Conservation (phyloP, 2,797 vertebrate genomes). For the Carduelis carduelis region DNA sequence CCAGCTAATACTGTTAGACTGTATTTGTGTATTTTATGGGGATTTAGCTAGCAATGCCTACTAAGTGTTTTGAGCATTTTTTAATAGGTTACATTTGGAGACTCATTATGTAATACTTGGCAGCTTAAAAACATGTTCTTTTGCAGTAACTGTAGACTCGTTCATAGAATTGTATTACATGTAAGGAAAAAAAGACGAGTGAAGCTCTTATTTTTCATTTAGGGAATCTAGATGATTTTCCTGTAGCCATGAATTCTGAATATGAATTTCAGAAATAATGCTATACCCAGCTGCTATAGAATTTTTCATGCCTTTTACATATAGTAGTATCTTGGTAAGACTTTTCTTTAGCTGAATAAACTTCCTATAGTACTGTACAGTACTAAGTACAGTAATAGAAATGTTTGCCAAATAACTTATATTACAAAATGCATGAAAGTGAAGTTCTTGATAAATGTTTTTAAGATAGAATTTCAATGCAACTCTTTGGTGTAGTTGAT, state of each 20-base stretch:
- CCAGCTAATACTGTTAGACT: neutral
- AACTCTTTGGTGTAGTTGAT: slow-evolving; percentile 27
- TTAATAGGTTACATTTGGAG: neutral
- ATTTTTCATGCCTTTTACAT: neutral
- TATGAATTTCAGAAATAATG: neutral
- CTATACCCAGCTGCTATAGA: neutral
- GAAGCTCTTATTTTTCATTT: neutral
- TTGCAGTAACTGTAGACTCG: neutral
- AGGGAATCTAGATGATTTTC: neutral
- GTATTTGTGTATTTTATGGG: neutral
- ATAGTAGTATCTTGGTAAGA: neutral
- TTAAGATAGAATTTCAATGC: neutral
- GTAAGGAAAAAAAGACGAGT: neutral
- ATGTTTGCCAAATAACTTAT: neutral
- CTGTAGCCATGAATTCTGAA: neutral
- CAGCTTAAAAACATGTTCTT: neutral
- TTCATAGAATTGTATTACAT: neutral
- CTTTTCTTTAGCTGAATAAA: neutral
- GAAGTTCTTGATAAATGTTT: slow-evolving; percentile 12
- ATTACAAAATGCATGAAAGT: slow-evolving; percentile 34
- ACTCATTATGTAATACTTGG: neutral
- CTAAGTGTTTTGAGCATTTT: neutral
- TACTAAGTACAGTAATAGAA: neutral
- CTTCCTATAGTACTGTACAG: neutral
- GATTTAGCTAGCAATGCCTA: neutral